Percentiles rank a stretch among this genome's conserved stretches.
Evolutionary conservation across 2,888 invertebrate species (phyloP).

Genomic region (Nemurella pictetii): DNA sequence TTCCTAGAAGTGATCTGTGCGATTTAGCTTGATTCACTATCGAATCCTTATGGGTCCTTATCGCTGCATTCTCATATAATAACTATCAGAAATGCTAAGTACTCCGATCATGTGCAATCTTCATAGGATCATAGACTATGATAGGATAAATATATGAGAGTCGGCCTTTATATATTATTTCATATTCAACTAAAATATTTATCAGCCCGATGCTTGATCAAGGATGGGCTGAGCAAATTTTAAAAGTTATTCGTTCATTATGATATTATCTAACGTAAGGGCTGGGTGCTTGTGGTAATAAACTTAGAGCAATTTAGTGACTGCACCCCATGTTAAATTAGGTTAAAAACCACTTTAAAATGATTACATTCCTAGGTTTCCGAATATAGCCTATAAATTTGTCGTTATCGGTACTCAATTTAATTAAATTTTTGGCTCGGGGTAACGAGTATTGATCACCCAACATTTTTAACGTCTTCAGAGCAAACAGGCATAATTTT

Average conservation of each 20-base stretch:
- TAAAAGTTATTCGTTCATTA: background rate
- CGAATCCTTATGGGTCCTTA: background rate
- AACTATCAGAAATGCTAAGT: too few species aligned
- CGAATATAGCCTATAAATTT: background rate
- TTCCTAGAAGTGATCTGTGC: background rate
- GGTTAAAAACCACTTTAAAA: background rate
- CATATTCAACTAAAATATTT: background rate
- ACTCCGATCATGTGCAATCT: too few species aligned
- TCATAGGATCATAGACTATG: too few species aligned
- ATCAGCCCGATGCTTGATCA: too few species aligned
- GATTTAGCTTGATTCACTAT: background rate
- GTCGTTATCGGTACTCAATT: background rate
- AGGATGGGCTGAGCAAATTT: background rate
- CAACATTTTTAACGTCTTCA: too few species aligned
- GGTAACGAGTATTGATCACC: background rate
- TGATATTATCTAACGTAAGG: background rate
- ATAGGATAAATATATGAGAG: too few species aligned
- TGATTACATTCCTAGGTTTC: background rate
- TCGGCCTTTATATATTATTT: background rate
- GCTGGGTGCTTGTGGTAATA: background rate
- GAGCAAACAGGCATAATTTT: background rate
- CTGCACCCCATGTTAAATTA: background rate
- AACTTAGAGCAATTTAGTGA: background rate
- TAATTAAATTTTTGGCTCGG: background rate
- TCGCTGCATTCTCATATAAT: background rate